phyloP scores from a whole-genome alignment of 2,113 vertebrate genomes.

The Lasiurus borealis region DNA sequence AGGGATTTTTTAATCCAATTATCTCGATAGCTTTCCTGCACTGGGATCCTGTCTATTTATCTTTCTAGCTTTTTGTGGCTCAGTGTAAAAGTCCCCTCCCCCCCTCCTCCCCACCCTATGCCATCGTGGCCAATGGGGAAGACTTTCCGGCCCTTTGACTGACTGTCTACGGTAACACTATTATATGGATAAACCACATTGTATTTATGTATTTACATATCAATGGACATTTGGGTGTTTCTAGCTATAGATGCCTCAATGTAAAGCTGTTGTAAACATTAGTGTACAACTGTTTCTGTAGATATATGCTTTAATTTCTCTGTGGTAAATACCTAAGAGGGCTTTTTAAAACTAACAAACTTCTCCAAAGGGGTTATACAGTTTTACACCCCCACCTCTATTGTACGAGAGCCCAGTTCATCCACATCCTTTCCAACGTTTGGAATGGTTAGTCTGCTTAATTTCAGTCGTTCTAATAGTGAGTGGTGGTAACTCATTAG shows the following conservation, averaged over 20 bases:
- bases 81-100: too few species aligned
- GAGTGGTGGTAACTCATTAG: not conserved
- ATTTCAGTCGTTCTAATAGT: not conserved
- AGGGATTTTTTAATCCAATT: too few species aligned
- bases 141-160: too few species aligned
- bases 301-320: conserved; percentile 29
- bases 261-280: not conserved
- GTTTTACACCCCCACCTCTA: not conserved
- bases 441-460: not conserved
- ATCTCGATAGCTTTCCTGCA: too few species aligned
- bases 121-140: too few species aligned
- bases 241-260: not conserved
- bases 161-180: too few species aligned
- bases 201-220: not conserved
- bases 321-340: not conserved
- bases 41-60: too few species aligned
- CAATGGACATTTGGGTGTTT: not conserved
- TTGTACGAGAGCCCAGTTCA: not conserved
- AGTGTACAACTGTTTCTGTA: not conserved
- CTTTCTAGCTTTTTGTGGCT: too few species aligned
- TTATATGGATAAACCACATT: not conserved
- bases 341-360: not conserved
- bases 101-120: too few species aligned
- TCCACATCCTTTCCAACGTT: not conserved
- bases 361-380: not conserved